A percentile compares a stretch with the other conserved stretches of the same genome.
Conservation (phyloP, 2,888 invertebrate genomes). For the Agrotis puta region DNA sequence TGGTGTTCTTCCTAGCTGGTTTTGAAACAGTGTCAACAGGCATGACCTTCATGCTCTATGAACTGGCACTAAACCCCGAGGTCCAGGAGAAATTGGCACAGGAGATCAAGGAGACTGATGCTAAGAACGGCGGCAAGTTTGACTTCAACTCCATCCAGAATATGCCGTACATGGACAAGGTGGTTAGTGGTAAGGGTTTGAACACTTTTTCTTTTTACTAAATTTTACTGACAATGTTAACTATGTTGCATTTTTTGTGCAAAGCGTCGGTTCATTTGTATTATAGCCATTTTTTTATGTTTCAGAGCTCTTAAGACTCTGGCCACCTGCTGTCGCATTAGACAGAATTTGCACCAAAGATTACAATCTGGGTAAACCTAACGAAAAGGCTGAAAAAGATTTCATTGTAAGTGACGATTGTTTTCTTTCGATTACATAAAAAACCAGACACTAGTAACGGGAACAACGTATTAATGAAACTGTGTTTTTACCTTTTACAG, state of each 20-base stretch:
- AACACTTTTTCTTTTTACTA: neutral
- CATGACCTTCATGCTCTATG: conserved; percentile 89
- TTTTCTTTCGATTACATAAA: neutral
- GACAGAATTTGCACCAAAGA: conserved; percentile 89
- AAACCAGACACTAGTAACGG: neutral
- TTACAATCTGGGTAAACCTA: conserved; percentile 83
- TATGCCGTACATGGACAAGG: conserved; percentile 92
- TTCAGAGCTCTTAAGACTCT: conserved; percentile 60
- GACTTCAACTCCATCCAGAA: conserved; percentile 88
- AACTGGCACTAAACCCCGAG: conserved; percentile 91
- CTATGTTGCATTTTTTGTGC: too few relatives aligned
- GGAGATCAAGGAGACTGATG: conserved; percentile 88
- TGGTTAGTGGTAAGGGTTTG: conserved; percentile 85
- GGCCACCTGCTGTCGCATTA: conserved; percentile 81
- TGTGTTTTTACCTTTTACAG: conserved; percentile 17
- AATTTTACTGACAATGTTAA: too few relatives aligned
- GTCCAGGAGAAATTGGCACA: conserved; percentile 88
- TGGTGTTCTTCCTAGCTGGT: conserved; percentile 90
- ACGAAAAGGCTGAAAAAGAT: conserved; percentile 72
- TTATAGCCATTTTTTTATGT: too few relatives aligned
- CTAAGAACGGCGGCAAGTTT: conserved; percentile 81
- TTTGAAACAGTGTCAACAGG: conserved; percentile 87
- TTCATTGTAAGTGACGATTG: conserved; percentile 74
- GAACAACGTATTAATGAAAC: neutral
- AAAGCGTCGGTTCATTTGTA: too few relatives aligned